Percentiles rank a stretch among this genome's conserved stretches.
Conservation (phyloP, 2,797 vertebrate genomes). For the Prionace glauca region DNA sequence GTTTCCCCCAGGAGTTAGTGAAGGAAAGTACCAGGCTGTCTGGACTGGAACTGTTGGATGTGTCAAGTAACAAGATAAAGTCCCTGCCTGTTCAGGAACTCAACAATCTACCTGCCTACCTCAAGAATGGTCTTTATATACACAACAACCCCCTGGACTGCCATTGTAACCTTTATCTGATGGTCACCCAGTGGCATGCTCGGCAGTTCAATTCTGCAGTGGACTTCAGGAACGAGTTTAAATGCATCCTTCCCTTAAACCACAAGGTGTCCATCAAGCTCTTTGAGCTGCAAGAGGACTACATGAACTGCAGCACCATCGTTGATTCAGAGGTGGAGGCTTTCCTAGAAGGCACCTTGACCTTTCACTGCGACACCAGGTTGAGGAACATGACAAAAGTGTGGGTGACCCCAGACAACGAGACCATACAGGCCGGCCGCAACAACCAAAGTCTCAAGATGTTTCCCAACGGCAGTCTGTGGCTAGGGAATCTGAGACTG, state of each 20-base stretch:
- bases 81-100: conserved; percentile 67
- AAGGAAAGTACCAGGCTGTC: conserved; percentile 71
- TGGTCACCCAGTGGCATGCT: conserved; percentile 77
- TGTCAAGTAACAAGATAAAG: conserved; percentile 87
- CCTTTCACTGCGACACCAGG: conserved; percentile 78
- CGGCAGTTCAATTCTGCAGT: conserved; percentile 76
- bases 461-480: conserved; percentile 67
- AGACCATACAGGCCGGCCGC: conserved; percentile 55
- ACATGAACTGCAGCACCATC: conserved; percentile 83
- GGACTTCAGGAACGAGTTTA: conserved; percentile 82
- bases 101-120: conserved; percentile 74
- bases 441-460: conserved; percentile 65
- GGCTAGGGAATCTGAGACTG: conserved; percentile 58
- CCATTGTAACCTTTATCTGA: conserved; percentile 78
- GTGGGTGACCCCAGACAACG: conserved; percentile 74
- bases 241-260: conserved; percentile 50
- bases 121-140: conserved; percentile 87
- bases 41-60: conserved; percentile 76
- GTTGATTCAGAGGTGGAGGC: conserved; percentile 71
- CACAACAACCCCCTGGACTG: conserved; percentile 83
- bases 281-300: conserved; percentile 62
- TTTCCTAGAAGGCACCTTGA: conserved; percentile 71
- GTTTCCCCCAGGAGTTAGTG: conserved; percentile 83
- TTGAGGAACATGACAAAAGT: conserved; percentile 67
- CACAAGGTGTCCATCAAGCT: conserved; percentile 54